Conservation (phyloP, 2,888 invertebrate genomes). For the Physocephala rufipes region DNA sequence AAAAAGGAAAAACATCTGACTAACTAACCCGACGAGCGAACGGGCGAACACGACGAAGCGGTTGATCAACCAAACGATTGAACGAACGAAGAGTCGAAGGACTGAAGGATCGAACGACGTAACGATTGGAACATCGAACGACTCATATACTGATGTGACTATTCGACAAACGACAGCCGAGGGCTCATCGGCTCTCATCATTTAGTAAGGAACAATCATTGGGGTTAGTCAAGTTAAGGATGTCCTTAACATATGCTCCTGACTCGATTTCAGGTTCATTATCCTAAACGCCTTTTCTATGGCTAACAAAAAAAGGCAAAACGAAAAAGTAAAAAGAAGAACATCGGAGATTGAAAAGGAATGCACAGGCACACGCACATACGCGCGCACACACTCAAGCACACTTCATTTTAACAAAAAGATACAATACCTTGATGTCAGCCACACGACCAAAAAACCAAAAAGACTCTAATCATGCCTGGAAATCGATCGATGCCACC, state of each 20-base stretch:
- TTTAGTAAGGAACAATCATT: background rate
- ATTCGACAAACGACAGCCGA: background rate
- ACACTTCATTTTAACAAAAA: slow-evolving; percentile 13
- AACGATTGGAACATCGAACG: background rate
- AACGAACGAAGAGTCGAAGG: slow-evolving; percentile 6
- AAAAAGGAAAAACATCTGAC: no score
- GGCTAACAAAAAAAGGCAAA: slow-evolving; percentile 17
- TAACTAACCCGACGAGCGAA: background rate
- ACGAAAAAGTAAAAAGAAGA: no score
- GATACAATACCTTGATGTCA: slow-evolving; percentile 3
- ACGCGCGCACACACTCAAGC: no score
- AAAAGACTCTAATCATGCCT: slow-evolving; percentile 32
- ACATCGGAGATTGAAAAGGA: background rate
- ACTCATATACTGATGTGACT: no score
- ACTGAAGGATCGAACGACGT: no score
- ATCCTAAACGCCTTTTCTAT: slow-evolving; percentile 35
- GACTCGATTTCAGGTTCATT: slow-evolving; percentile 32
- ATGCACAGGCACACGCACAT: no score
- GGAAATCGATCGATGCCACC: slow-evolving; percentile 33
- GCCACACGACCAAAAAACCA: slow-evolving; percentile 34
- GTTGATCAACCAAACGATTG: background rate
- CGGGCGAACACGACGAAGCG: no score
- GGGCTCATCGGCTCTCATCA: slow-evolving; percentile 10
- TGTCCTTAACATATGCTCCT: slow-evolving; percentile 36
- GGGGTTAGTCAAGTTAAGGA: slow-evolving; percentile 10